These are phyloP conservation scores for Lampropteryx suffumata DNA, from an alignment of 2,888 invertebrate genomes.

Conservation along the genomic window DNA sequence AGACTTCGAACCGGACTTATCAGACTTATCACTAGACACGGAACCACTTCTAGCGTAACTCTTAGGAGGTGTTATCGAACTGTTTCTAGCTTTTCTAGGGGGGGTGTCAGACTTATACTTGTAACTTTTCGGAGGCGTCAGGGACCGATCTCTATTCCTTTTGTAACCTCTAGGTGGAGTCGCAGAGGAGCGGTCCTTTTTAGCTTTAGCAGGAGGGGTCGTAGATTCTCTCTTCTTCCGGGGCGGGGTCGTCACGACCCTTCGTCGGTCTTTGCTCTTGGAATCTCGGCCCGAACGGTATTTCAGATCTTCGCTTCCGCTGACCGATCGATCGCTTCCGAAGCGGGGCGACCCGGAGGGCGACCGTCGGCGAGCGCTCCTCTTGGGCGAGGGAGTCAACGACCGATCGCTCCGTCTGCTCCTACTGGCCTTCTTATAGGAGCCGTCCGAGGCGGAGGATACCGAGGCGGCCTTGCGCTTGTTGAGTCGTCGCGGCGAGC, in stretches of 20 bases:
- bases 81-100: constrained; percentile 54
- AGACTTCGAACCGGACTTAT: constrained; percentile 32
- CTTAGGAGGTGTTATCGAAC: constrained; percentile 69
- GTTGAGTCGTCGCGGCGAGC: constrained; percentile 40
- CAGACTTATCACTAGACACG: constrained; percentile 57
- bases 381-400: constrained; percentile 50
- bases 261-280: constrained; percentile 41
- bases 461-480: constrained; percentile 50
- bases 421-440: constrained; percentile 46
- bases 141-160: constrained; percentile 44
- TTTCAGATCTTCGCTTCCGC: constrained; percentile 41
- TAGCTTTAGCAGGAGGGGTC: constrained; percentile 46
- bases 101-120: constrained; percentile 50
- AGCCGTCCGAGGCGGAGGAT: constrained; percentile 59
- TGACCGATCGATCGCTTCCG: constrained; percentile 15
- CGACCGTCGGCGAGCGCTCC: constrained; percentile 44
- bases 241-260: constrained; percentile 48
- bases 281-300: constrained; percentile 49
- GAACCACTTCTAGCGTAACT: constrained; percentile 63
- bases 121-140: constrained; percentile 51
- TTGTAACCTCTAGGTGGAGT: constrained; percentile 56
- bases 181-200: constrained; percentile 52
- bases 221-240: constrained; percentile 38
- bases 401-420: constrained; percentile 45
- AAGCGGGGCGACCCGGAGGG: constrained; percentile 42